These are phyloP conservation scores for Anguilla japonica DNA, from an alignment of 2,113 vertebrate genomes.

Conservation along the genomic window DNA sequence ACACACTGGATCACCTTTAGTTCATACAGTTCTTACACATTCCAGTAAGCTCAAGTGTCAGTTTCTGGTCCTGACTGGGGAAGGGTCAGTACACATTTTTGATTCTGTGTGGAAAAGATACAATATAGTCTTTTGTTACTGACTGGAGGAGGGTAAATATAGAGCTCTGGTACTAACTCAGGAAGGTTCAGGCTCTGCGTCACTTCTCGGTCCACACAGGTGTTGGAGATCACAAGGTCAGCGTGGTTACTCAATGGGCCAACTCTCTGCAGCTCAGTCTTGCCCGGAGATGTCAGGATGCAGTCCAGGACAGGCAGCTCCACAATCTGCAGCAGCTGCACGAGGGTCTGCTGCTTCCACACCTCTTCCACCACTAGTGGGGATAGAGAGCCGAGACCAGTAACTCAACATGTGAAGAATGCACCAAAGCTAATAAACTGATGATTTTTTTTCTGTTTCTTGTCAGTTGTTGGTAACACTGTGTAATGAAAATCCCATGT, in stretches of 20 bases:
- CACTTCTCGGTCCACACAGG: constrained; percentile 78
- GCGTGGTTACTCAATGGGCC: constrained; percentile 59
- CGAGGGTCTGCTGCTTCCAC: constrained; percentile 81
- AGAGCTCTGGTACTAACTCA: constrained; percentile 62
- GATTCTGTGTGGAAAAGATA: not conserved
- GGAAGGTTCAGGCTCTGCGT: constrained; percentile 66
- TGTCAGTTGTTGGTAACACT: too few species aligned
- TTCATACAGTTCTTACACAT: not conserved
- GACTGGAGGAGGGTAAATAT: not conserved
- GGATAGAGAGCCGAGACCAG: not conserved
- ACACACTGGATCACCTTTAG: not conserved
- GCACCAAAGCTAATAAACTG: too few species aligned
- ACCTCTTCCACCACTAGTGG: constrained; percentile 73
- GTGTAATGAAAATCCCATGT: too few species aligned
- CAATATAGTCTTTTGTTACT: not conserved
- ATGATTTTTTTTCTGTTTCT: too few species aligned
- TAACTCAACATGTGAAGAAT: too few species aligned
- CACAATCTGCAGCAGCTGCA: constrained; percentile 79
- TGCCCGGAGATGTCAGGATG: constrained; percentile 72
- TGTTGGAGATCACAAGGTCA: constrained; percentile 83
- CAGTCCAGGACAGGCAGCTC: constrained; percentile 79
- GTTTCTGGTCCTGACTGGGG: not conserved
- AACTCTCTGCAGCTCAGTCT: constrained; percentile 53
- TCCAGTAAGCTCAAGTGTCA: not conserved
- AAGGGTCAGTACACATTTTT: not conserved